phyloP scores from a whole-genome alignment of 2,888 invertebrate species.

The Drosophila tripunctata region DNA sequence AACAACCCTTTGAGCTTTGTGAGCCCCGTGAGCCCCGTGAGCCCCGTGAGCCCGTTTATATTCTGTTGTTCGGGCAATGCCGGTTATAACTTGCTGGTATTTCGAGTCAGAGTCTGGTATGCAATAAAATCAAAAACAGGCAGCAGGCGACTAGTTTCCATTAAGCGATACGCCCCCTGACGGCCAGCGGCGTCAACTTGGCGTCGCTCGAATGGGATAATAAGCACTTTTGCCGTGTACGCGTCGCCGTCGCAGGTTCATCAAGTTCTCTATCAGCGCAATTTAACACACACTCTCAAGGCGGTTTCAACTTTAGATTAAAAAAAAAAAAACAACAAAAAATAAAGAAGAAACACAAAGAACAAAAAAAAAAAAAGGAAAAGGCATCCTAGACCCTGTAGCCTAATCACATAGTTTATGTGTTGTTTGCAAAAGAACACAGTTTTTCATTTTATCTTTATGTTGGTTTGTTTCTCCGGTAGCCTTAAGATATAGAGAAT shows the following conservation, averaged over 20 bases:
- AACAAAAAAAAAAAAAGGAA: not conserved
- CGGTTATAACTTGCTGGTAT: conserved; percentile 32
- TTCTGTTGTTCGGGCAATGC: conserved; percentile 21
- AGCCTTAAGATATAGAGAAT: too few species aligned
- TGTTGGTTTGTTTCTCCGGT: too few species aligned
- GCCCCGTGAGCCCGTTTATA: too few species aligned
- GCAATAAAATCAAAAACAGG: conserved; percentile 49
- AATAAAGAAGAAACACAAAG: too few species aligned
- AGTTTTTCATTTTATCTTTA: too few species aligned
- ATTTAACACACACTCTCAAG: conserved; percentile 17
- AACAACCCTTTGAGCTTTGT: too few species aligned
- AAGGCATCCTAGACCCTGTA: not conserved
- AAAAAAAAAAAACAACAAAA: not conserved
- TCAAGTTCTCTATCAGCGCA: conserved; percentile 21
- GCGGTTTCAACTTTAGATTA: not conserved
- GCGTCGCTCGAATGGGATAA: conserved; percentile 67
- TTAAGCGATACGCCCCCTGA: conserved; percentile 67
- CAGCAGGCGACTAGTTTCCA: conserved; percentile 67
- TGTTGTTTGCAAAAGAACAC: not conserved
- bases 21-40: too few species aligned
- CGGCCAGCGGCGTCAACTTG: conserved; percentile 67
- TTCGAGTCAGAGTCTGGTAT: conserved; percentile 41
- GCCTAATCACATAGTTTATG: too few species aligned
- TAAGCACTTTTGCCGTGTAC: conserved; percentile 42
- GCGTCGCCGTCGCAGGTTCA: conserved; percentile 20